A percentile compares a stretch with the other conserved stretches of the same genome.
These are phyloP conservation scores for Antrozous pallidus DNA, from an alignment of 2,797 vertebrate genomes.

Conservation along the genomic window DNA sequence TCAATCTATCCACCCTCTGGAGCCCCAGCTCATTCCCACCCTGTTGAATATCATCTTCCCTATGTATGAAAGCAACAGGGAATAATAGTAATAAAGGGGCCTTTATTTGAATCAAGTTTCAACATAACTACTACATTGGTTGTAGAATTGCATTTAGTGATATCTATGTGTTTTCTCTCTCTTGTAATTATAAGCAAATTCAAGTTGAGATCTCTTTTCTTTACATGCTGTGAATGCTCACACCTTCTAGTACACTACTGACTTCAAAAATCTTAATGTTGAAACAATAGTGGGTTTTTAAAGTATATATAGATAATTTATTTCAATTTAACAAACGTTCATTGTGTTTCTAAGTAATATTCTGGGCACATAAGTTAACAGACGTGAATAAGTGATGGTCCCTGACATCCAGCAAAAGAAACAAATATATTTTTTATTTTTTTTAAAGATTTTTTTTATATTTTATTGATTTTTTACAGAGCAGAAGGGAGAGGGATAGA, in stretches of 20 bases:
- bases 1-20: not conserved
- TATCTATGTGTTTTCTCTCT: not conserved
- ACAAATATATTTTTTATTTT: not conserved
- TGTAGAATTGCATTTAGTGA: not conserved
- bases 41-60: not conserved
- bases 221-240: not conserved
- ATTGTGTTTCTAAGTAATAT: not conserved
- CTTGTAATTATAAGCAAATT: not conserved
- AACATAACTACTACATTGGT: not conserved
- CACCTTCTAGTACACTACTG: not conserved
- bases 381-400: not conserved
- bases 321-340: not conserved
- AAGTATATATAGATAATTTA: not conserved
- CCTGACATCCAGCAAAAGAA: not conserved
- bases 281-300: not conserved
- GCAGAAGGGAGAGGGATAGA: too few species aligned
- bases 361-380: not conserved
- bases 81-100: not conserved
- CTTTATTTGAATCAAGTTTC: not conserved
- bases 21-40: too few species aligned
- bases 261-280: not conserved
- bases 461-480: too few species aligned
- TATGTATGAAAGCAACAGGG: not conserved
- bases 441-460: too few species aligned
- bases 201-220: not conserved